A percentile compares a stretch with the other conserved stretches of the same genome.
phyloP scores from a whole-genome alignment of 2,797 vertebrate genomes.

The Anguilla marmorata region DNA sequence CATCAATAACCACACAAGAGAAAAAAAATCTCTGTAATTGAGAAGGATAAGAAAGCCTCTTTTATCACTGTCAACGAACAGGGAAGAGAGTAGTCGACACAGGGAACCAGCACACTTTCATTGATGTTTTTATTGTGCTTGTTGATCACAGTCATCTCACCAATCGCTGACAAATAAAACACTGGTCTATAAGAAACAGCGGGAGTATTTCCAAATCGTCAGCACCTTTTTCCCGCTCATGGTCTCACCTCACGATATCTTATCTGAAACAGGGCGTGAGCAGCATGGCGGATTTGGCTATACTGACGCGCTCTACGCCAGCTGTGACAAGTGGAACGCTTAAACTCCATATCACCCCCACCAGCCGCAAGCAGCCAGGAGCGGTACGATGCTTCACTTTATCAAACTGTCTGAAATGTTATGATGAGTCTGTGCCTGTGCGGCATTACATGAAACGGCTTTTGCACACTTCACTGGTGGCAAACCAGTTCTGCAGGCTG shows the following conservation, averaged over 20 bases:
- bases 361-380: background rate
- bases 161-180: background rate
- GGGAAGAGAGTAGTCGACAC: background rate
- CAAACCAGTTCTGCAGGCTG: conserved; percentile 48
- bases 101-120: background rate
- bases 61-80: background rate
- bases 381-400: background rate
- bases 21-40: background rate
- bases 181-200: background rate
- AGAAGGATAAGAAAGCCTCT: background rate
- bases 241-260: background rate
- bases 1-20: background rate
- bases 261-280: background rate
- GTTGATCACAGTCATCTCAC: background rate
- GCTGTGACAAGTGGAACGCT: background rate
- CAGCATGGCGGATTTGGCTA: background rate
- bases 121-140: background rate
- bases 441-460: conserved; percentile 28
- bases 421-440: background rate
- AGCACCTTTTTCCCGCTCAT: background rate
- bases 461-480: background rate
- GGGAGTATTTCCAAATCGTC: background rate
- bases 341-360: background rate
- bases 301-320: background rate
- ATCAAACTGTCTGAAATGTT: background rate